These are phyloP conservation scores for Coecobrya sp. DNA, from an alignment of 2,888 invertebrate species.

Conservation along the genomic window DNA sequence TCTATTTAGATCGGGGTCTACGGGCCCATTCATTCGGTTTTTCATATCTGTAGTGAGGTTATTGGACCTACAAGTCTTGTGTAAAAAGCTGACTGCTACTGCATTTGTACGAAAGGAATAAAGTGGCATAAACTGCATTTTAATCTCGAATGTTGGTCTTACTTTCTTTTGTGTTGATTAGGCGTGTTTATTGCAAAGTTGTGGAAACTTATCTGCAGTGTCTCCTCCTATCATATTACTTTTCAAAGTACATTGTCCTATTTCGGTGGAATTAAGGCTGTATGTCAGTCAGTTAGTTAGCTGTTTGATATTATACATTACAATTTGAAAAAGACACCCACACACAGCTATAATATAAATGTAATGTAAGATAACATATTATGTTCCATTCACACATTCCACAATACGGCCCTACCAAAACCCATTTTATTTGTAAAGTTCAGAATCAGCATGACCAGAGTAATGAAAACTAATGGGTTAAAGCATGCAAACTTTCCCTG, in stretches of 20 bases:
- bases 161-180: background rate
- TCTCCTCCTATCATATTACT: background rate
- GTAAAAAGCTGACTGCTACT: background rate
- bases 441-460: conserved; percentile 14
- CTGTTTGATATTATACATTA: background rate
- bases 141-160: background rate
- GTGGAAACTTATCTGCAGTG: conserved; percentile 3
- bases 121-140: background rate
- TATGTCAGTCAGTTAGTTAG: conserved; percentile 5
- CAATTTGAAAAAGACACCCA: background rate
- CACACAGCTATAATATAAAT: background rate
- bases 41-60: too few relatives aligned
- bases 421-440: background rate
- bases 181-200: conserved; percentile 3
- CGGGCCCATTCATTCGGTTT: too few relatives aligned
- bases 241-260: background rate
- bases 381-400: too few relatives aligned
- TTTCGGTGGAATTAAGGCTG: background rate
- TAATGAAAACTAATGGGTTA: conserved; percentile 73
- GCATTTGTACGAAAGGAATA: background rate
- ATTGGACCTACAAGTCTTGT: too few relatives aligned
- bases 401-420: background rate
- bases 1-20: too few relatives aligned
- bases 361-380: too few relatives aligned
- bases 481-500: conserved; percentile 64